phyloP scores from a whole-genome alignment of 2,113 vertebrate genomes.

The Bos indicus region DNA sequence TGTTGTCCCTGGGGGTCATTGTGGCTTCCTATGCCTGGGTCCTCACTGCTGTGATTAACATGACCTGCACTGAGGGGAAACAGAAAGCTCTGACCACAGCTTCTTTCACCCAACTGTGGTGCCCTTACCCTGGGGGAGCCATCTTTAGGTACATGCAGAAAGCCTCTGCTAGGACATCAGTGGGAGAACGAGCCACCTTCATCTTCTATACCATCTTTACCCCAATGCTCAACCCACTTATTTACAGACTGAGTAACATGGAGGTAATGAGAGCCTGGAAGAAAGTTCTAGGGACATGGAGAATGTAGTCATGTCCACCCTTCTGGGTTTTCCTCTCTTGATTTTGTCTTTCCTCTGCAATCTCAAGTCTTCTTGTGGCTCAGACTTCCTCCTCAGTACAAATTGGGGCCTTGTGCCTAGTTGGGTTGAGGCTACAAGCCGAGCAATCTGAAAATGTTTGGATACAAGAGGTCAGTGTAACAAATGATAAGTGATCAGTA shows the following conservation, averaged over 20 bases:
- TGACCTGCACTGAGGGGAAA: not conserved
- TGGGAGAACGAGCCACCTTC: not conserved
- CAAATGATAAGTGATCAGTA: not conserved
- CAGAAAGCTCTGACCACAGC: not conserved
- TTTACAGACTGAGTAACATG: not conserved
- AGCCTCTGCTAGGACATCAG: not conserved
- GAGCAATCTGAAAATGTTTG: not conserved
- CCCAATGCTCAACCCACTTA: not conserved
- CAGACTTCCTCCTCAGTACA: not conserved
- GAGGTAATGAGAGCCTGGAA: not conserved
- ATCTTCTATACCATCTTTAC: conserved; percentile 47
- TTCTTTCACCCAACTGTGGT: not conserved
- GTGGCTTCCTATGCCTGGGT: not conserved
- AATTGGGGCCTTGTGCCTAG: too few species aligned
- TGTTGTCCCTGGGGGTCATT: not conserved
- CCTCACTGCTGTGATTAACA: not conserved
- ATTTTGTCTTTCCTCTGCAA: not conserved
- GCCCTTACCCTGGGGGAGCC: not conserved
- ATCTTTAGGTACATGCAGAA: conserved; percentile 22
- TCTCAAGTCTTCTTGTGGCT: not conserved
- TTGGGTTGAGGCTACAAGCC: not conserved
- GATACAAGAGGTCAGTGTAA: not conserved
- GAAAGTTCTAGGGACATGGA: not conserved
- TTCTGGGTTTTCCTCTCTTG: not conserved
- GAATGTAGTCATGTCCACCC: not conserved